Evolutionary conservation across 2,888 invertebrate genomes (phyloP).

Genomic region (Acronicta psi): DNA sequence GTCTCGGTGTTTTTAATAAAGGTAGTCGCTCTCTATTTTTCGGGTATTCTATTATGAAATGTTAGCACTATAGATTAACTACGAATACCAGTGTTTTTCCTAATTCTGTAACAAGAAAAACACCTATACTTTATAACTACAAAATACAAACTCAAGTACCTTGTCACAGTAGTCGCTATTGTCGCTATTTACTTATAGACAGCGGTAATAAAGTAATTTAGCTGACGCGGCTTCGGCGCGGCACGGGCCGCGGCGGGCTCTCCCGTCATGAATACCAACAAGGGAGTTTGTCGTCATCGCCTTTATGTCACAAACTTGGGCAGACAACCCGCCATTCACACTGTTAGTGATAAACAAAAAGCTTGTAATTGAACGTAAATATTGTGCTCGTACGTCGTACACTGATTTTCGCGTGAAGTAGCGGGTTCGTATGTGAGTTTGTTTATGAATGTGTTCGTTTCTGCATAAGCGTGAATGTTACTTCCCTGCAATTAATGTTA

Average conservation of each 20-base stretch:
- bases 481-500: too few species aligned
- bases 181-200: constrained; percentile 75
- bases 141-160: constrained; percentile 16
- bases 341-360: constrained; percentile 47
- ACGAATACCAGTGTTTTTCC: neutral
- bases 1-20: too few species aligned
- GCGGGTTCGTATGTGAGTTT: too few species aligned
- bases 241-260: constrained; percentile 58
- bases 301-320: constrained; percentile 68
- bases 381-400: constrained; percentile 15
- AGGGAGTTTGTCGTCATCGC: constrained; percentile 64
- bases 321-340: constrained; percentile 54
- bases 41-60: too few species aligned
- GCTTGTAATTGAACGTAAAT: constrained; percentile 46
- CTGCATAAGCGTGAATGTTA: too few species aligned
- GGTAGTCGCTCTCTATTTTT: too few species aligned
- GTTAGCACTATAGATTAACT: too few species aligned
- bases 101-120: neutral
- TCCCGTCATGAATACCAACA: constrained; percentile 82
- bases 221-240: constrained; percentile 72
- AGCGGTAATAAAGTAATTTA: constrained; percentile 82
- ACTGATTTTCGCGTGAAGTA: neutral
- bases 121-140: neutral
- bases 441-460: too few species aligned
- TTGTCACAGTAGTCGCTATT: constrained; percentile 44